A percentile compares a stretch with the other conserved stretches of the same genome.
Evolutionary conservation across 2,113 vertebrate species (phyloP).

Genomic region (Neotoma lepida): DNA sequence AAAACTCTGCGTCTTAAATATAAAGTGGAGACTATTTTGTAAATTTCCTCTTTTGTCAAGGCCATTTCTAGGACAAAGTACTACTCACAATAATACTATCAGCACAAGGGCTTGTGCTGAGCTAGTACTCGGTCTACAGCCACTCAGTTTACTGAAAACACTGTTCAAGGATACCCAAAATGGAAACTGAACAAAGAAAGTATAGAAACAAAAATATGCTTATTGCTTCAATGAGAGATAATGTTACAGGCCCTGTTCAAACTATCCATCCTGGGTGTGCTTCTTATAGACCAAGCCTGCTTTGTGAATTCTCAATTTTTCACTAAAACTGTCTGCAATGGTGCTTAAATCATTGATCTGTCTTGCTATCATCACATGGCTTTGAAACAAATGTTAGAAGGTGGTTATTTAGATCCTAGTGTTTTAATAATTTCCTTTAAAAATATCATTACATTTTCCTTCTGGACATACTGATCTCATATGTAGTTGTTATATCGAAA

Average conservation of each 20-base stretch:
- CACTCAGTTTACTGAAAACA: neutral
- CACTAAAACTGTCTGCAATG: neutral
- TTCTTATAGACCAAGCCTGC: neutral
- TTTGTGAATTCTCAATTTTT: neutral
- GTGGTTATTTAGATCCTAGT: neutral
- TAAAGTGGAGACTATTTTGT: slow-evolving; percentile 3
- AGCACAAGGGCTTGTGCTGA: neutral
- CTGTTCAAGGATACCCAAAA: slow-evolving; percentile 9
- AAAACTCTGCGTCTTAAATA: slow-evolving; percentile 25
- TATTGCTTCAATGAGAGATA: neutral
- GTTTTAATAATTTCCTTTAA: slow-evolving; percentile 24
- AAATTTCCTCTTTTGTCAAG: neutral
- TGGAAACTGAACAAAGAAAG: neutral
- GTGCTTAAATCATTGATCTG: neutral
- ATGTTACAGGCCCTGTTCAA: neutral
- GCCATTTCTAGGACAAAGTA: neutral
- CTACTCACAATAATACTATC: neutral
- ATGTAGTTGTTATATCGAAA: neutral
- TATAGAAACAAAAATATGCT: neutral
- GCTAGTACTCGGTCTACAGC: neutral
- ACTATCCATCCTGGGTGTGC: neutral
- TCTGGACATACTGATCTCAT: neutral
- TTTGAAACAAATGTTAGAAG: slow-evolving; percentile 42
- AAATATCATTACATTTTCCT: neutral
- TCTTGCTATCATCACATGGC: neutral